Base-by-base conservation (phyloP, 1,140 invertebrate genomes). In the Wiebesia pumilae region DNA sequence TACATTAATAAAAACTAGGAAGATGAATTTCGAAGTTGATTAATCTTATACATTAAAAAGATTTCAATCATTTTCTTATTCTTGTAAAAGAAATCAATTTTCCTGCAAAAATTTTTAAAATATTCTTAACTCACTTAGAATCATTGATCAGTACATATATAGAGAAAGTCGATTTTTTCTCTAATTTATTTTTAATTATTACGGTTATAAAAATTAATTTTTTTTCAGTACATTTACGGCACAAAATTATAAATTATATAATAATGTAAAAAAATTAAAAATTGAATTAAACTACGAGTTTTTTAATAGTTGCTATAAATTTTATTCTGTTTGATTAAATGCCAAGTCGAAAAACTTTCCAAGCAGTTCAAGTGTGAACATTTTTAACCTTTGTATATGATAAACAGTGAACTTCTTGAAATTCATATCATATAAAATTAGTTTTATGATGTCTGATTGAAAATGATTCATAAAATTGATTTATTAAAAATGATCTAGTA, bases 51-150 rank as follows among this genome's bases (percentile, higher is more conserved):
- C 27, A 43, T 75, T 75, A 75, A 43, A 6, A n/a, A 43, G n/a
- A 75, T 75, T 75, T 75, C 71, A 75, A 75, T 75, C 38, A 75
- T 75, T 40, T 14, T 43, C 38, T 27, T 75, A 43, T 43, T 75
- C 4, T 40, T 75, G n/a, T 38, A 43, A 75, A 75, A 75, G 24
- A 75, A 43, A 43, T 73, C 35, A 73, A 40, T 73, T 40, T 73
- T 73, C 38, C 16, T 4, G 35, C 35, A 38, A 24, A 40, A 40
- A 1, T 69, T 33, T 69, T 19, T 14, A 3, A 69, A 69, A 30
- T 30, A n/a, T 73, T 40, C 6, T 1, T 40, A n/a, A 3, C 33
- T 38, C 35, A 2, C 33, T 71, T 38, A 38, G 35, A 33, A 1
- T n/a, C 30, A 19, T 38, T 7, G n/a, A n/a, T 21, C 30, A 2